Conservation (phyloP, 1,140 invertebrate genomes). For the Brachionus koreanus region DNA sequence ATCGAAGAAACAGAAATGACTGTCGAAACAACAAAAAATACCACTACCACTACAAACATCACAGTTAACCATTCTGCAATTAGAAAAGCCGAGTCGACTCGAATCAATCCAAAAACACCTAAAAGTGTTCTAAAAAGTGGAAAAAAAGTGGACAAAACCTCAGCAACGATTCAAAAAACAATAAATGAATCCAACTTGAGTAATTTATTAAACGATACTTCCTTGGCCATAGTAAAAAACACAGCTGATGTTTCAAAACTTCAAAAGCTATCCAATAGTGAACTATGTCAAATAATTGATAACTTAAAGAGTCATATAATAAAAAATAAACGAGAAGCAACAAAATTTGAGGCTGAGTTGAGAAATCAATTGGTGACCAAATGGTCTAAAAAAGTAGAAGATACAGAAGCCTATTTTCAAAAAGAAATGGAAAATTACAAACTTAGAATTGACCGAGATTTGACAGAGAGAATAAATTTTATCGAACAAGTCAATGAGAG, state of each 20-base stretch:
- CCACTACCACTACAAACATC: background rate
- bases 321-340: constrained; percentile 1
- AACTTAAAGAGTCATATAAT: background rate
- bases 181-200: background rate
- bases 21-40: background rate
- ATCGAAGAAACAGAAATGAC: constrained; percentile 24
- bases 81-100: background rate
- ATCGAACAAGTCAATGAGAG: constrained; percentile 3
- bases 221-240: background rate
- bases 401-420: constrained; percentile 6
- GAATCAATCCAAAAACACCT: constrained; percentile 2
- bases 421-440: constrained; percentile 36
- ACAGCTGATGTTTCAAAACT: background rate
- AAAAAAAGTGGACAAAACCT: background rate
- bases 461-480: background rate
- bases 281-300: background rate
- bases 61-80: background rate
- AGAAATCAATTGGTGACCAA: background rate
- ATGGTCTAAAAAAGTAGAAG: constrained; percentile 37
- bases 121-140: background rate
- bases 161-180: background rate
- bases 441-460: background rate
- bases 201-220: background rate
- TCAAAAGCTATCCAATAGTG: background rate
- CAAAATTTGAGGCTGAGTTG: background rate